Evolutionary conservation across 2,888 invertebrate species (phyloP).

Genomic region (Mythimna ferrago): DNA sequence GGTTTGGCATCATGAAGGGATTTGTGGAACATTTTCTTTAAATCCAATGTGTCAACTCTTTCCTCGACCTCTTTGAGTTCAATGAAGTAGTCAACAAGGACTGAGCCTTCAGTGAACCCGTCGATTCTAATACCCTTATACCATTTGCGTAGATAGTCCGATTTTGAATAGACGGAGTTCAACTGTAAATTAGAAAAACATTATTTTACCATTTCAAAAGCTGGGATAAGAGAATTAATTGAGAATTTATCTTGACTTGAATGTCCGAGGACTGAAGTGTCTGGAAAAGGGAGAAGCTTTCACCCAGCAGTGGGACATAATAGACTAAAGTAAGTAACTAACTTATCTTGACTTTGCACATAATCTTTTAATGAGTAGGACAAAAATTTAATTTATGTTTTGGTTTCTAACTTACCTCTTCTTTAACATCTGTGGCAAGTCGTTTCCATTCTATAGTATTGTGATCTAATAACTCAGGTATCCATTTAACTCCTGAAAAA

Average conservation of each 20-base stretch:
- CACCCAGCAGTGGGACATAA: too few species aligned
- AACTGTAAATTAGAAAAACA: slow-evolving; percentile 90
- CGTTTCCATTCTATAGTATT: slow-evolving; percentile 97
- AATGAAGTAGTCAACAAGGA: slow-evolving; percentile 96
- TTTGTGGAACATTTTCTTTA: slow-evolving; percentile 93
- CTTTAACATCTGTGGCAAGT: slow-evolving; percentile 95
- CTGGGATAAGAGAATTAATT: background rate
- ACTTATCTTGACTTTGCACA: background rate
- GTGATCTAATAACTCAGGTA: slow-evolving; percentile 96
- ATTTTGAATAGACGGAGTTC: slow-evolving; percentile 95
- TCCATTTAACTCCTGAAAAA: slow-evolving; percentile 93
- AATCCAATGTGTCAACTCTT: slow-evolving; percentile 93
- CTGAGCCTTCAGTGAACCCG: slow-evolving; percentile 96
- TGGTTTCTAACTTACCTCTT: slow-evolving; percentile 91
- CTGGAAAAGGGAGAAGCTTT: too few species aligned
- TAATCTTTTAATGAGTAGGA: background rate
- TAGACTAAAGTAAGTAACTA: too few species aligned
- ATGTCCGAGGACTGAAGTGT: too few species aligned
- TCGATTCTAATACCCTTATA: slow-evolving; percentile 96
- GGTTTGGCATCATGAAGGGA: slow-evolving; percentile 90
- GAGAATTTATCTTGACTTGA: background rate
- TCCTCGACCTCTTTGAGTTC: slow-evolving; percentile 94
- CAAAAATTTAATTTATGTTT: background rate
- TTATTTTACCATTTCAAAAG: background rate
- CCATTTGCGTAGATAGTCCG: slow-evolving; percentile 94